Conservation (phyloP, 2,888 invertebrate genomes). For the Gasteruption jaculator region DNA sequence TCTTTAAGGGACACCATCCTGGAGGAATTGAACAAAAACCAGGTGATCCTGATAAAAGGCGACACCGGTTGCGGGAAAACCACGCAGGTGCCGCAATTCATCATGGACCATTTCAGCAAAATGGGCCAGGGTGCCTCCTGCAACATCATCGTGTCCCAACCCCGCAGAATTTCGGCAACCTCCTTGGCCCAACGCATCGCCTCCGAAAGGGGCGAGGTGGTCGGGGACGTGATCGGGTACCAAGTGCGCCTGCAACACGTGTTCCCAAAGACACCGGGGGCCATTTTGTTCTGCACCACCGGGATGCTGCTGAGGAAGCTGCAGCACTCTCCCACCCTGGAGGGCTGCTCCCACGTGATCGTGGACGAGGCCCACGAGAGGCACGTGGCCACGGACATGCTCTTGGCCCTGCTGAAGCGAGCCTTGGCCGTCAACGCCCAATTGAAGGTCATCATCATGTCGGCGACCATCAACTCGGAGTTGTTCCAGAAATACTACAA, state of each 20-base stretch:
- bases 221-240: constrained; percentile 65
- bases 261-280: constrained; percentile 56
- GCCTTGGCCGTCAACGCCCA: constrained; percentile 55
- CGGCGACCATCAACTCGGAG: constrained; percentile 65
- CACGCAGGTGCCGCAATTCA: constrained; percentile 64
- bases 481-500: constrained; percentile 59
- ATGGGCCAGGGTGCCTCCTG: constrained; percentile 52
- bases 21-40: constrained; percentile 53
- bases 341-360: constrained; percentile 63
- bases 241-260: constrained; percentile 60
- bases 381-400: constrained; percentile 65
- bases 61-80: constrained; percentile 75
- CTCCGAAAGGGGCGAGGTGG: constrained; percentile 60
- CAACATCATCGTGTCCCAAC: constrained; percentile 63
- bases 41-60: constrained; percentile 62
- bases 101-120: constrained; percentile 55
- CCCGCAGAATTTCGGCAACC: constrained; percentile 66
- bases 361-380: constrained; percentile 75
- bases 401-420: constrained; percentile 59
- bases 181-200: constrained; percentile 65
- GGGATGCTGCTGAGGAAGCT: constrained; percentile 58
- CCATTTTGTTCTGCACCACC: constrained; percentile 67
- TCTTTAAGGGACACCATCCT: constrained; percentile 54
- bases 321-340: constrained; percentile 51
- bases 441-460: constrained; percentile 66